Evolutionary conservation across 2,888 invertebrate genomes (phyloP), one percentile per base, ranked within the genome.

Genomic region (Harpalus rubripes): DNA sequence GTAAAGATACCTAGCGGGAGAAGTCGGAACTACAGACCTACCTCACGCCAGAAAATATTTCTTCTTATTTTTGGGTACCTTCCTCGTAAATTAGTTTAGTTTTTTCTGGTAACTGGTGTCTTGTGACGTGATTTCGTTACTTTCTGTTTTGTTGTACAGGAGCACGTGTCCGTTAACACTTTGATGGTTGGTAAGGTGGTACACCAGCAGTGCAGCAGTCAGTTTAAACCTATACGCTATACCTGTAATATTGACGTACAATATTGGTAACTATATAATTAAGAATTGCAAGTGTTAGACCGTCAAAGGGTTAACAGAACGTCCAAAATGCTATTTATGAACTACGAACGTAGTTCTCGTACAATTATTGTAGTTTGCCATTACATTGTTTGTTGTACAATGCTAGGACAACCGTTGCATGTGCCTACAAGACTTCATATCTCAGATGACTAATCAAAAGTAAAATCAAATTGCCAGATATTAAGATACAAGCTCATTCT

Each of bases 361-460:
- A 52, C 52, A n/a, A 65, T 18, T 81, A 10, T 72, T 78, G 26
- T 78, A 79, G 44, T 74, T 32, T 32, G 32, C 32, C 32, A 32
- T 32, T 32, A 68, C 82, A 78, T 59, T 78, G 59, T 84, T 84
- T 87, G 86, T 86, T 86, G 81, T 86, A 81, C 82, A 86, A 86
- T 87, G 86, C 86, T 86, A 85, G 85, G 86, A 85, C 87, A 82
- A 85, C 88, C 86, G 88, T 87, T 88, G 87, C 88, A 87, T 86
- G 87, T 88, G 87, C 88, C 88, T 87, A 58, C 79, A 86, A 88
- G 87, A 87, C 87, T 87, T 87, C 87, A 88, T 88, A 87, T 87
- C 88, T 85, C 86, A 88, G 87, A 87, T 87, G 87, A 88, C 86
- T 79, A 84, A 79, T 18, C 65, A 84, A 87, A 85, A 88, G 87